Base-by-base conservation (phyloP, 2,888 invertebrate species). In the Minunthozetes semirufus region DNA sequence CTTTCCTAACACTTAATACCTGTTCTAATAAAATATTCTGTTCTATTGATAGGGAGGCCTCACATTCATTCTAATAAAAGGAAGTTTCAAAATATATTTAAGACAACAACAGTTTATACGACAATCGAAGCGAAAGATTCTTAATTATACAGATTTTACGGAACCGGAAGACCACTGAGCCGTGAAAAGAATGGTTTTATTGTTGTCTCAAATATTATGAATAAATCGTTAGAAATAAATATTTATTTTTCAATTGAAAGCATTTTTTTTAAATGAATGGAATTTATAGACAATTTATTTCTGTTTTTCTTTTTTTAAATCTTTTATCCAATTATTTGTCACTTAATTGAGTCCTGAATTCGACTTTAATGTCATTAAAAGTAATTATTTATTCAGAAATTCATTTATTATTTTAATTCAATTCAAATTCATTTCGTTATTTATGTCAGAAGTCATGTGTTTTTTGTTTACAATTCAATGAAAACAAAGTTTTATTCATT, bases 21-120 rank as follows among this genome's bases (percentile, higher is more conserved):
- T 25, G 8, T 25, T 61, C 29, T 8, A 66, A 15, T 66, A 1
- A 38, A 38, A 13, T 72, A 19, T 50, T 42, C n/a, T 61, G 27
- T 75, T n/a, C 56, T 17, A 17, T 6, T 56, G 29, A 29, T 38
- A 76, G 88, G 97, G 98, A 29, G 97, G 97, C 0, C 86, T 94
- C 33, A 92, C 94, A 0, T 97, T 95, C 83, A 89, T 97, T 74
- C 89, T 91, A 0, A 88, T 95, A 46, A 97, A 97, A 84, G 97
- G 97, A 22, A 90, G 91, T n/a, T 85, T 96, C 63, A 94, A 93
- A 85, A 95, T 97, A 77, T 97, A 96, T 83, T 91, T 96, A 82
- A 94, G 94, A 84, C 96, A 97, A 81, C 94, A 95, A 85, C 89
- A 94, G 78, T 94, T 92, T 81, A 89, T 93, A 0, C 87, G 94